A percentile compares a stretch with the other conserved stretches of the same genome.
Evolutionary conservation across 2,113 vertebrate species (phyloP).

Genomic region (Lepus americanus): DNA sequence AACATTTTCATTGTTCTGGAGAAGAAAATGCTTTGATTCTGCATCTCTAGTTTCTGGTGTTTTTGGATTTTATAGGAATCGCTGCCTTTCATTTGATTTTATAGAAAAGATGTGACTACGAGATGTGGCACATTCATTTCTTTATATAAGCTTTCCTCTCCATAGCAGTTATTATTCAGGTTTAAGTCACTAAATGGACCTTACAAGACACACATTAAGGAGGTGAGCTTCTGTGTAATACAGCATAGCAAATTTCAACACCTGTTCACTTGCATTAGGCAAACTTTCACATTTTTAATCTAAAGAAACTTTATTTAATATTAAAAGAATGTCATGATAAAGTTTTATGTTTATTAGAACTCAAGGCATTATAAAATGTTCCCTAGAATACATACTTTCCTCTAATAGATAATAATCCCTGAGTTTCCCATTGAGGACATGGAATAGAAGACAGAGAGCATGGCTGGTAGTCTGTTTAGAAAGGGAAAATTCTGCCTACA

Average conservation of each 20-base stretch:
- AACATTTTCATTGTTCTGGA: conserved; percentile 70
- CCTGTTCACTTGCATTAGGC: neutral
- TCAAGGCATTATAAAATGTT: neutral
- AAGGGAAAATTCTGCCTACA: neutral
- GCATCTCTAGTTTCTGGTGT: conserved; percentile 29
- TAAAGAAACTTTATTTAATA: conserved; percentile 14
- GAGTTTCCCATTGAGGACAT: neutral
- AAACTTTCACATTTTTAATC: neutral
- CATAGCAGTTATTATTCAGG: conserved; percentile 9
- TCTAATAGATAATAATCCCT: neutral
- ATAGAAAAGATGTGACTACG: conserved; percentile 37
- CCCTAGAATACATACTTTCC: neutral
- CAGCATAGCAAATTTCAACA: neutral
- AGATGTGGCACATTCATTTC: conserved; percentile 35
- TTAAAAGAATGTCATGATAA: neutral
- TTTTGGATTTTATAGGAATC: conserved; percentile 68
- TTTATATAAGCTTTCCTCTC: conserved; percentile 3
- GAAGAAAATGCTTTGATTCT: conserved; percentile 14
- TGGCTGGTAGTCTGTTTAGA: neutral
- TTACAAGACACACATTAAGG: neutral
- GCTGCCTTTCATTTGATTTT: conserved; percentile 47
- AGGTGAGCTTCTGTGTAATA: neutral
- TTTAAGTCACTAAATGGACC: neutral
- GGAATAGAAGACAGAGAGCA: neutral
- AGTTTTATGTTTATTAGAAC: conserved; percentile 7